These are phyloP conservation scores for Porites evermanni DNA, from an alignment of 92 coral and sea anemone genomes.

Conservation along the genomic window DNA sequence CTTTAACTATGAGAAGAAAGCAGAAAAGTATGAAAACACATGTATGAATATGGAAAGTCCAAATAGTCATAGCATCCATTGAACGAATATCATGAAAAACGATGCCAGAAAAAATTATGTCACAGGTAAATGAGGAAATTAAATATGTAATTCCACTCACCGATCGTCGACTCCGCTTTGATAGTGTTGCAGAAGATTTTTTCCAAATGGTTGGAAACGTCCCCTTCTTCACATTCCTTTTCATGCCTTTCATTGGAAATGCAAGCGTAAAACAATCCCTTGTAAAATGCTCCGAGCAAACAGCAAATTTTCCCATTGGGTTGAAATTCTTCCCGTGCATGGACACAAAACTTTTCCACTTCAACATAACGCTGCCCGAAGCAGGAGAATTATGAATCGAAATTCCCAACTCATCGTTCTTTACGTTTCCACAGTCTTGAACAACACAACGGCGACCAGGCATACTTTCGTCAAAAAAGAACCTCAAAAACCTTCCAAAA, in stretches of 20 bases:
- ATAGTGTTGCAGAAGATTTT: too few relatives aligned
- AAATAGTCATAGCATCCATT: slow-evolving; percentile 9
- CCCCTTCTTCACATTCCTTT: too few relatives aligned
- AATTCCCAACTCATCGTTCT: neutral
- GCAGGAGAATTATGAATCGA: neutral
- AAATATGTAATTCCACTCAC: too few relatives aligned
- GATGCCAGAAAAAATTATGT: neutral
- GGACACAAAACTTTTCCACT: neutral
- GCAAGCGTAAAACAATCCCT: neutral
- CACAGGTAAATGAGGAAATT: neutral
- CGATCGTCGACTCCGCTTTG: too few relatives aligned
- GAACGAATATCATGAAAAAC: slow-evolving; percentile 4
- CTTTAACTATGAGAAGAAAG: too few relatives aligned
- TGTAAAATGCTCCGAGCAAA: neutral
- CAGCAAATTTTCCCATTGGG: neutral
- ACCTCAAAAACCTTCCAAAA: too few relatives aligned
- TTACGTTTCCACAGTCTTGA: too few relatives aligned
- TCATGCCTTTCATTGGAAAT: slow-evolving; percentile 9
- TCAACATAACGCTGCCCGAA: neutral
- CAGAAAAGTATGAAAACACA: neutral
- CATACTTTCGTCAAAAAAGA: too few relatives aligned
- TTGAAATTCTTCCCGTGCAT: too few relatives aligned
- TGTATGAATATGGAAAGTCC: neutral
- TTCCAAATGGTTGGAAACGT: too few relatives aligned
- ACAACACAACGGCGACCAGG: too few relatives aligned